Evolutionary conservation across 2,113 vertebrate species (phyloP), one percentile per base, ranked within the genome.

Genomic region (Takifugu bimaculatus): DNA sequence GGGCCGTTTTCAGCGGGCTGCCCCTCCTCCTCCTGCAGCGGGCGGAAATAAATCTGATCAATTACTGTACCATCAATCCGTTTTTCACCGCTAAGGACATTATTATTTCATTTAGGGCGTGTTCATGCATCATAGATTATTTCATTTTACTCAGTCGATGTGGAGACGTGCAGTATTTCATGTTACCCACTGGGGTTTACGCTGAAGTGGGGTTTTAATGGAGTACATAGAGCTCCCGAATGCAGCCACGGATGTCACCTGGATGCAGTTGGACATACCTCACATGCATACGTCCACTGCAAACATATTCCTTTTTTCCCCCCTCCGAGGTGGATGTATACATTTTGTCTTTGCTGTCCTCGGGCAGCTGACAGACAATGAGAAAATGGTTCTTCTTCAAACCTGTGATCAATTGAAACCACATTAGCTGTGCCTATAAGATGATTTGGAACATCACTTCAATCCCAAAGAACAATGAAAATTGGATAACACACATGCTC

Each of bases 71-170:
- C 91, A 90, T 90, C 93, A 94, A 94, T 93, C 92, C 76, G 66
- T 87, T 94, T 95, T 94, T 94, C 94, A 94, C 93, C 87, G 88
- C 93, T 96, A 93, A 95, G 91, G 93, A 93, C 93, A 94, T 95
- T 97, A 96, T 96, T 96, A 95, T 96, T 98, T 96, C 92, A 91
- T 95, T 97, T 94, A 92, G 91, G 90, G 91, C 92, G 93, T 94
- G 93, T 94, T 96, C 92, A 93, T 91, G 92, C 92, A 95, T 94
- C 92, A 93, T 90, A 94, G 93, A 94, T 92, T 93, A 94, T 94
- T 95, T 95, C 93, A 94, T 94, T 95, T 93, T 89, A 86, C 89
- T 91, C 93, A 94, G 93, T 98, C 95, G 93, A 94, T 93, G 93
- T 88, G 84, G 93, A 93, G 93, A 93, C 93, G 91, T 83, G 84